Base-by-base conservation (phyloP, 2,888 invertebrate species). In the Spilosoma lubricipeda region DNA sequence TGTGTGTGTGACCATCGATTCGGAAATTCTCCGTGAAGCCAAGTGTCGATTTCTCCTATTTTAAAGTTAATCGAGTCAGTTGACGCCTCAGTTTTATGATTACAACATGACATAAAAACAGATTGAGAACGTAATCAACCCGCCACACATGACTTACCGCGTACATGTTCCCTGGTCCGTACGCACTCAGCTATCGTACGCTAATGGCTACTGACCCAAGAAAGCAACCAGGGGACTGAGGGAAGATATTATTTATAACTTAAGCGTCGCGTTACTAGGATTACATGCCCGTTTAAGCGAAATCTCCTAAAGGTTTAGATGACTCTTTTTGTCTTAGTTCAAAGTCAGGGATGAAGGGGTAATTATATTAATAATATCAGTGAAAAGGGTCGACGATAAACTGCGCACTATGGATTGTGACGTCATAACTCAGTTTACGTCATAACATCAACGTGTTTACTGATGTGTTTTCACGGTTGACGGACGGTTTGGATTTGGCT, bases 131-230 rank as follows among this genome's bases (percentile, higher is more conserved):
- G 66, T 66, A 56, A 68, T 65, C 69, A 79, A 67, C 77, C 78
- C 72, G 70, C 64, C 76, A 77, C 75, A 70, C 66, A 70, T 64
- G 73, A 59, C 70, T 77, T 66, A 67, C 70, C 71, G 65, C 66
- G 77, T 74, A 75, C 79, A 71, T 36, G 77, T 78, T 67, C 82
- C 73, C 56, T 85, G 86, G 84, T 82, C 85, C 86, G 71, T 83
- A 75, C 78, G 71, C 64, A 70, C 70, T 82, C 70, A 64, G 63
- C 71, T 74, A 73, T 77, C 77, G 77, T 78, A 71, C 77, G 83
- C 87, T 85, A 82, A 87, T 87, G 87, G 77, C 70, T 83, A 87
- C 75, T 89, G 89, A 90, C 87, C 90, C 89, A 87, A 87, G 87
- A 80, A 82, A 84, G 81, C 79, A 78, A 82, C 87, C 83, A 82